phyloP scores from a whole-genome alignment of 92 coral and sea anemone genomes.

The Parazoanthus darwini region DNA sequence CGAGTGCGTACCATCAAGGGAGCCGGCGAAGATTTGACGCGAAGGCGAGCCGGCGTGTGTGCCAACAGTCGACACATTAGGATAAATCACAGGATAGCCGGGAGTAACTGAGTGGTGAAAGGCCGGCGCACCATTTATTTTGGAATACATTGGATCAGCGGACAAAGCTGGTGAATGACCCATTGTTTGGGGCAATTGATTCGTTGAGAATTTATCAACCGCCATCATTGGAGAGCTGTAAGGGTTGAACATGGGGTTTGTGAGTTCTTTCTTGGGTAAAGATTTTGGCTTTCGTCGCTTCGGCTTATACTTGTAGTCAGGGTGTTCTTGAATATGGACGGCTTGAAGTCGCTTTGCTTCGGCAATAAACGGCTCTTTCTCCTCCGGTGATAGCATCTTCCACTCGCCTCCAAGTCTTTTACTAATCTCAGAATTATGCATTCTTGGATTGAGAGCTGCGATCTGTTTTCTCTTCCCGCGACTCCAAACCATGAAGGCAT shows the following conservation, averaged over 20 bases:
- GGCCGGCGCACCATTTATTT: constrained; percentile 93
- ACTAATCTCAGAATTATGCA: constrained; percentile 99
- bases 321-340: constrained; percentile 97
- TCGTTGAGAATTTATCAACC: constrained; percentile 95
- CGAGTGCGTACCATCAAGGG: constrained; percentile 84
- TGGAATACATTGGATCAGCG: constrained; percentile 95
- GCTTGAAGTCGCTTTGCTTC: constrained; percentile 99
- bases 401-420: constrained; percentile 98
- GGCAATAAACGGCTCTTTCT: constrained; percentile 98
- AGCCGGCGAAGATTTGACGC: constrained; percentile 86
- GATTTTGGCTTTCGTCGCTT: constrained; percentile 97
- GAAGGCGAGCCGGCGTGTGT: constrained; percentile 76
- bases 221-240: constrained; percentile 97
- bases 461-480: constrained; percentile 99
- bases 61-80: constrained; percentile 80
- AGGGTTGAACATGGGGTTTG: constrained; percentile 89
- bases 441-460: constrained; percentile 93
- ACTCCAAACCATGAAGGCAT: constrained; percentile 99
- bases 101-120: constrained; percentile 91
- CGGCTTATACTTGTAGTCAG: constrained; percentile 99
- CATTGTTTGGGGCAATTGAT: constrained; percentile 96
- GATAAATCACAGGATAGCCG: constrained; percentile 93
- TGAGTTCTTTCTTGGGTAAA: constrained; percentile 89
- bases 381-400: constrained; percentile 95
- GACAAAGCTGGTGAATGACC: constrained; percentile 98